Conservation (phyloP, 23 tunicate genomes). For the Botrylloides violaceus region DNA sequence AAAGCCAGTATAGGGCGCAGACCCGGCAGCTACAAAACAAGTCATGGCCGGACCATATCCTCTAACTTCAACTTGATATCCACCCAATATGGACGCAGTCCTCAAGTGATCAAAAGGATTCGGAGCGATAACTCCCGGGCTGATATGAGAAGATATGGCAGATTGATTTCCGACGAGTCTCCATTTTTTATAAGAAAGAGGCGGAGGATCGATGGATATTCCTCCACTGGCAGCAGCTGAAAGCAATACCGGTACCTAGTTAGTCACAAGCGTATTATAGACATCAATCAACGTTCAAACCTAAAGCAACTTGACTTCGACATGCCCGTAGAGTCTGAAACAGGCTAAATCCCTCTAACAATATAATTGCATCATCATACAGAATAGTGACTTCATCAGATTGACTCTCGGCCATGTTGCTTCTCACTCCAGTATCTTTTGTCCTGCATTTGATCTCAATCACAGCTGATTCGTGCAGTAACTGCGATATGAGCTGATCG, state of each 20-base stretch:
- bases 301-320: constrained; percentile 66
- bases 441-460: constrained; percentile 43
- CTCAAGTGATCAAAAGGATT: constrained; percentile 68
- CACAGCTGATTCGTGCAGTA: constrained; percentile 50
- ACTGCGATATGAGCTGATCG: constrained; percentile 41
- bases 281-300: no score
- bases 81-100: constrained; percentile 38
- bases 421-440: constrained; percentile 7
- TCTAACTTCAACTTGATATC: constrained; percentile 36
- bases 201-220: constrained; percentile 52
- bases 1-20: constrained; percentile 60
- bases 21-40: constrained; percentile 44
- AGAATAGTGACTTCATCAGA: constrained; percentile 65
- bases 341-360: constrained; percentile 66
- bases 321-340: constrained; percentile 80
- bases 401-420: constrained; percentile 12
- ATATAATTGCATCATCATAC: constrained; percentile 38
- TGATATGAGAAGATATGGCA: constrained; percentile 23
- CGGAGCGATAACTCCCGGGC: constrained; percentile 29
- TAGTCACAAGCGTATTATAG: no score
- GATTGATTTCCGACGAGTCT: constrained; percentile 39
- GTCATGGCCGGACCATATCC: constrained; percentile 31
- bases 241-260: neutral
- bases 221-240: constrained; percentile 70
- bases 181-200: constrained; percentile 77